Base-by-base conservation (phyloP, 1,140 invertebrate species). In the Lucilia cuprina region DNA sequence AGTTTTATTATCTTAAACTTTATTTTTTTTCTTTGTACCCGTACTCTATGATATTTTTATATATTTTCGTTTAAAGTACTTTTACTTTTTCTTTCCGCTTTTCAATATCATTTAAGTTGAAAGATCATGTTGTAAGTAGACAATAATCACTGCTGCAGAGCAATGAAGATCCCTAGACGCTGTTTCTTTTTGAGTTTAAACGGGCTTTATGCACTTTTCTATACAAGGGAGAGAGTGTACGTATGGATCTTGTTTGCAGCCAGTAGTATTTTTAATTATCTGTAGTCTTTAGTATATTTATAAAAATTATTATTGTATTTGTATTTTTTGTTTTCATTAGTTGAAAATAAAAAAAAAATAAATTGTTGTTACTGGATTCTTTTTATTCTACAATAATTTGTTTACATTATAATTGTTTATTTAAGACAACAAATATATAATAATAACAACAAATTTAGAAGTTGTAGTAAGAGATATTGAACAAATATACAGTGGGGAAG, bases 1-100 rank as follows among this genome's bases (percentile, higher is more conserved):
- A 55, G 13, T 70, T 70, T 70, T 70, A 70, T 70, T 70, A 70
- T 70, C 21, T 70, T 70, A 19, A 70, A 70, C 65, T 70, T 70
- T n/a, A n/a, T n/a, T n/a, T n/a, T n/a, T n/a, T n/a, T n/a, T 70
- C 25, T 30, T 70, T 4, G 13, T 70, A 70, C 7, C 17, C 19
- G 50, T 14, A 70, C 60, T 65, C 2, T 19, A 14, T 65, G 2
- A 19, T 65, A 4, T 65, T 65, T 65, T 65, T 65, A 8, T 70
- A 1, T 17, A 2, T 70, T 70, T 55, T 25, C 12, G 21, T 25
- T 60, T 60, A 60, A 60, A 60, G 55, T 60, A 60, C 55, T 60
- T 60, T 60, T 60, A 60, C 55, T 60, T 60, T 60, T 60, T 17
- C 13, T 17, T 60, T 17, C 2, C 14, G 14, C 55, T 60, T 60